Conservation (phyloP, 92 coral and sea anemone species). For the Epizoanthus illoricatus region DNA sequence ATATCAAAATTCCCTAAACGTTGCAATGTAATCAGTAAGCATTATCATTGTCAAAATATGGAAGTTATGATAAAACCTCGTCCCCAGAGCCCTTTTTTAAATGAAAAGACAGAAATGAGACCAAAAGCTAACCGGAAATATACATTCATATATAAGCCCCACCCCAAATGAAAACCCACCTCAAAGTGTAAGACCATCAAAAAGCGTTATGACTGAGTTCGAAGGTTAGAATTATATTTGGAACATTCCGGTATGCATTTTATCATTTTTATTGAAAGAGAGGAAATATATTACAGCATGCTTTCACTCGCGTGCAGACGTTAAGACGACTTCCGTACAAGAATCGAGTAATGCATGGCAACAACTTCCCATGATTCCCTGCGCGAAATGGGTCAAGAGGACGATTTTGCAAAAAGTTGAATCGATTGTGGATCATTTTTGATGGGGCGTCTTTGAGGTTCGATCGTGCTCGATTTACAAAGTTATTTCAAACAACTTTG, state of each 20-base stretch:
- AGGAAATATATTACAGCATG: constrained; percentile 16
- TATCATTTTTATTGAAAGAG: constrained; percentile 12
- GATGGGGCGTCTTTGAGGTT: too few relatives aligned
- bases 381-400: too few relatives aligned
- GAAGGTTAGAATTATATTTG: background rate
- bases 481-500: too few relatives aligned
- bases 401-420: too few relatives aligned
- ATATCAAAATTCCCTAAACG: too few relatives aligned
- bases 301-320: constrained; percentile 7
- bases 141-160: constrained; percentile 2
- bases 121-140: constrained; percentile 15
- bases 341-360: too few relatives aligned
- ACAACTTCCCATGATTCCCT: too few relatives aligned
- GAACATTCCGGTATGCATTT: constrained; percentile 5
- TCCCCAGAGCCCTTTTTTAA: constrained; percentile 9
- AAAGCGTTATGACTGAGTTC: constrained; percentile 1
- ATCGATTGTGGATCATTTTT: too few relatives aligned
- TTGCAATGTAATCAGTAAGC: constrained; percentile 12
- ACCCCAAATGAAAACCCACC: constrained; percentile 21
- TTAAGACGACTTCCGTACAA: too few relatives aligned
- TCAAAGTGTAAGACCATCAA: constrained; percentile 11
- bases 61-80: constrained; percentile 9
- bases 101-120: constrained; percentile 8
- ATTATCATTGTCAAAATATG: background rate
- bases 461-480: too few relatives aligned